These are phyloP conservation scores for Daubentonia madagascariensis DNA, from an alignment of 2,113 vertebrate genomes.

Conservation along the genomic window DNA sequence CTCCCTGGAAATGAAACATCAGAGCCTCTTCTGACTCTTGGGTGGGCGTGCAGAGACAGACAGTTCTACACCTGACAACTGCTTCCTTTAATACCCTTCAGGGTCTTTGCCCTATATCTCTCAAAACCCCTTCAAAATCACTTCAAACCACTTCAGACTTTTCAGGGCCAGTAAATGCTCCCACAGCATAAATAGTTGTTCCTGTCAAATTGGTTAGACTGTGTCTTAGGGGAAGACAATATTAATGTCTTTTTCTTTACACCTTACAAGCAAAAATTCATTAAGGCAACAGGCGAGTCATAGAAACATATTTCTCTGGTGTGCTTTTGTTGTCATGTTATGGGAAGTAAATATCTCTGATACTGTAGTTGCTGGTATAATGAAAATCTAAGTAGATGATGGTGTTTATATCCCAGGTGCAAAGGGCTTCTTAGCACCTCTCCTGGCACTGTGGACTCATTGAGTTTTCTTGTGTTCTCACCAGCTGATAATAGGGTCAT, in stretches of 20 bases:
- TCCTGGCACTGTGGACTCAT: background rate
- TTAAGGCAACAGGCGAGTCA: constrained; percentile 29
- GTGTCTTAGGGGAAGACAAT: background rate
- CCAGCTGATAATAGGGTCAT: background rate
- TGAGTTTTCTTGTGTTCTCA: constrained; percentile 30
- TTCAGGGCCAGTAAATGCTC: background rate
- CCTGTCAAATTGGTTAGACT: background rate
- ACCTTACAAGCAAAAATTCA: constrained; percentile 1
- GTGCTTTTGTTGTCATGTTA: background rate
- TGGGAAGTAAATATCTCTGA: background rate
- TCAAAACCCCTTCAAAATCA: background rate
- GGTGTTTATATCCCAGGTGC: background rate
- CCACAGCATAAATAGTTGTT: background rate
- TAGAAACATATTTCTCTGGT: background rate
- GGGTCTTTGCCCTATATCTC: background rate
- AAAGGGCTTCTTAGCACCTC: background rate
- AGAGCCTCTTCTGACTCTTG: background rate
- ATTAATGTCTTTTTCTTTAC: constrained; percentile 9
- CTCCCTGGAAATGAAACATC: background rate
- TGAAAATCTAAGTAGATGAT: background rate
- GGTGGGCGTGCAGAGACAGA: background rate
- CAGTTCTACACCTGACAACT: background rate
- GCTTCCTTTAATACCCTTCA: background rate
- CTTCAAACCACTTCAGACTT: background rate
- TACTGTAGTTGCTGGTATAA: background rate